Base-by-base conservation (phyloP, 2,113 vertebrate species). In the Oncorhynchus clarkii region DNA sequence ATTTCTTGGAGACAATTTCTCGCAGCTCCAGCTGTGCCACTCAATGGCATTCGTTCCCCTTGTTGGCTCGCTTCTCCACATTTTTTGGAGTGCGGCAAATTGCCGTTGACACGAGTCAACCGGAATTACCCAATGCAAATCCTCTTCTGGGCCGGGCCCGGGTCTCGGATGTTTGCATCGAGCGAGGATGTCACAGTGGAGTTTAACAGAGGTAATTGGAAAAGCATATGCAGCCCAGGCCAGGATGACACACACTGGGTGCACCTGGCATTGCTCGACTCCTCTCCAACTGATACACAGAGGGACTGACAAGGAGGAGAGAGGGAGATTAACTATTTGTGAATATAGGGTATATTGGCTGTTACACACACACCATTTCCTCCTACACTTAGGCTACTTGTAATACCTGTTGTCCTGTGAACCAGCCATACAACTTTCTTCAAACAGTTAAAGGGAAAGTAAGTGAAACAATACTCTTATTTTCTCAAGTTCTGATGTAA, bases 11-110 rank as follows among this genome's bases (percentile, higher is more conserved):
- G 57, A 54, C 31, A 51, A 45, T 26, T 79, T 70, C 29, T 70
- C 71, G 57, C n/a, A 11, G 78, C 51, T 80, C 75, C 79, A 79
- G 75, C 81, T 78, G 84, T 27, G 84, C 8, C n/a, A 22, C 74
- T 81, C 71, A 70, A 71, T 77, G 71, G 39, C 70, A 70, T 73
- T 85, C 64, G 67, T 77, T 82, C 67, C 76, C 80, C 71, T 79
- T 73, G 66, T 73, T 77, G 72, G 71, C 67, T 76, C 68, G 72
- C 73, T 72, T 66, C 72, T 72, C 57, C 34, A 45, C 31, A 57
- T 77, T 76, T 77, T 82, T 71, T 71, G 71, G 64, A 80, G 70
- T 66, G 76, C 72, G 1, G 73, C 60, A 73, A 82, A 80, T 71
- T 72, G 77, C 72, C 54, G 26, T 67, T 67, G 70, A 67, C 72